Base-by-base conservation (phyloP, 2,888 invertebrate species). In the Metacarcinus magister region DNA sequence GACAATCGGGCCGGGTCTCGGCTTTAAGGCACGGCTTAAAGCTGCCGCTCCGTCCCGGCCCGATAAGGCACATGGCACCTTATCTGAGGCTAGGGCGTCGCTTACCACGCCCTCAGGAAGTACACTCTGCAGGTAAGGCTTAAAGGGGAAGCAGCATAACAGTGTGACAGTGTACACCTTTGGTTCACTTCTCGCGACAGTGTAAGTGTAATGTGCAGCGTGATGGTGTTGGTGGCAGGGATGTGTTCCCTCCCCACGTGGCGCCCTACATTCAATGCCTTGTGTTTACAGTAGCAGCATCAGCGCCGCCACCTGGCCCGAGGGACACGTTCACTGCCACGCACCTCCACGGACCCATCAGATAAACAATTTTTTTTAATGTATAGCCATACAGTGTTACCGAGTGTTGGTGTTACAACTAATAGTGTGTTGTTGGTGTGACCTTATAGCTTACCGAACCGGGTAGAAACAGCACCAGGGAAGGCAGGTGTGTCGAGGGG, bases 11-110 rank as follows among this genome's bases (percentile, higher is more conserved):
- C 5, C 13, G 32, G 32, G 82, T 32, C 82, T 28, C 82, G 82
- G 82, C 82, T 82, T 82, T 82, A 82, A 82, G 82, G 82, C 82
- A 28, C 3, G 32, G 28, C 82, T 82, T 82, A 82, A 82, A 82
- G 82, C 32, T 82, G 82, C 82, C 82, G 82, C 82, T 5, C 28
- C 82, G 32, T 28, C 32, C 32, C 82, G 32, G 5, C 28, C 75
- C 75, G 75, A 28, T 82, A 28, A 82, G 82, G 82, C 82, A 82
- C 82, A 82, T 28, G 82, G 82, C 82, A 32, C 32, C 32, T 28
- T 13, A 32, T 28, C 82, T 13, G 82, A 28, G 7, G 32, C 7
- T 1, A 32, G 82, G 82, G 32, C 32, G 32, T 82, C 82, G 67
- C 32, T 32, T 82, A 32, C 82, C 82, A 82, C 32, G 32, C 82